Evolutionary conservation across 2,888 invertebrate genomes (phyloP), one percentile per base, ranked within the genome.

Genomic region (Leptura quadrifasciata): DNA sequence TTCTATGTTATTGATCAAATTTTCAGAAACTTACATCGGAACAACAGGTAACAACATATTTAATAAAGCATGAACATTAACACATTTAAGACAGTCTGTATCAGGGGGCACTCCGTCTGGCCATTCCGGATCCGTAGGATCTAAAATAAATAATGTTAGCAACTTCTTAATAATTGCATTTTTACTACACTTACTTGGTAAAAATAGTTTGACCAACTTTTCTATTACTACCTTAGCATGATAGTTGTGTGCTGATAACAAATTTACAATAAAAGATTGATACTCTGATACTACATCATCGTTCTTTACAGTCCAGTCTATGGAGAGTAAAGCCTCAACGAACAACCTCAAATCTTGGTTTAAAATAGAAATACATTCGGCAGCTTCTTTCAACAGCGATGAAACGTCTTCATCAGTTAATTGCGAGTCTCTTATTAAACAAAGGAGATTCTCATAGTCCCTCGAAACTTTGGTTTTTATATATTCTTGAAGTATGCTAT

Each of bases 191-290:
- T 87, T 88, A 92, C 92, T 89, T 82, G 92, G 91, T 84, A 91
- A 88, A 89, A 95, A 94, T 61, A 91, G 89, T 39, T 87, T 84
- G n/a, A 95, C 90, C 70, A 95, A 87, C 84, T 91, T 92, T 64
- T 91, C 90, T 58, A 95, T 90, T 10, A 93, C 92, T 81, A 91
- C 90, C 79, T 91, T 91, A 4, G 93, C 90, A 86, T 94, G 93
- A 85, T 92, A 91, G 80, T 92, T 92, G 81, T 95, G 94, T 1
- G 94, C 93, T 60, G 94, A 92, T 72, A 95, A 89, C 65, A 95
- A 89, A 88, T 94, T 93, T 47, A 93, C 88, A 39, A 94, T 86
- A 84, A 95, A 93, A 60, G 91, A 91, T 84, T 92, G 91, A 86
- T 93, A 95, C 39, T 91, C 91, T 39, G 88, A 84, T 0, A 92